Percentiles rank a stretch among this genome's conserved stretches.
Conservation (phyloP, 30 jellyfish, hydroid and myxozoan species). For the Mastigias papua region DNA sequence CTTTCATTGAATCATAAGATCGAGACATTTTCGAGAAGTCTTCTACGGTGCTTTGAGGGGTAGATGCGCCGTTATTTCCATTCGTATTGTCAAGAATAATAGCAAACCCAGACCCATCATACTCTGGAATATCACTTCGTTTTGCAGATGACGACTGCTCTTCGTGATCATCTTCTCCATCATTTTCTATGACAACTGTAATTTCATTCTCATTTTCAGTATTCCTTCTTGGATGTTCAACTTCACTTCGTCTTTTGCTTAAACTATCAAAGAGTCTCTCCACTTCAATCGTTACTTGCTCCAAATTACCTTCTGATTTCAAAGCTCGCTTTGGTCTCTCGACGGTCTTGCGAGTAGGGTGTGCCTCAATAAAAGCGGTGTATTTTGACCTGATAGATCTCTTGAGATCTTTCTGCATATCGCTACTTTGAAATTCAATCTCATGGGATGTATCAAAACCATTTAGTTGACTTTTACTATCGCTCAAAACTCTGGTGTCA, state of each 20-base stretch:
- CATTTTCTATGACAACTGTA: constrained; percentile 72
- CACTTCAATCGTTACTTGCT: constrained; percentile 57
- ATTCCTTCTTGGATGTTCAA: constrained; percentile 22
- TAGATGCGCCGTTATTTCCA: not conserved
- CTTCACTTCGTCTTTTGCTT: constrained; percentile 40
- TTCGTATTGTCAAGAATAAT: constrained; percentile 67
- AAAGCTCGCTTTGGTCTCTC: constrained; percentile 10
- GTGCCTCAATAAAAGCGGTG: not conserved
- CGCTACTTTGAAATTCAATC: not conserved
- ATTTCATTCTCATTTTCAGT: constrained; percentile 52
- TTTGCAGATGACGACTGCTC: not conserved
- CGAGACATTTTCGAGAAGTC: constrained; percentile 44
- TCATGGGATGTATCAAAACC: not conserved
- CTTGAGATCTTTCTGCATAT: not conserved
- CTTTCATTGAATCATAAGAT: constrained; percentile 36
- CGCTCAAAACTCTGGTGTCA: not conserved
- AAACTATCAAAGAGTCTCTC: constrained; percentile 60
- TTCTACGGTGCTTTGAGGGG: constrained; percentile 19
- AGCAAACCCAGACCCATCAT: constrained; percentile 48
- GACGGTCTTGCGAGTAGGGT: not conserved
- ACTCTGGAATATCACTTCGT: constrained; percentile 8
- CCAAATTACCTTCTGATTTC: not conserved
- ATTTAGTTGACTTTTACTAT: not conserved
- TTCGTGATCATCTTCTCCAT: constrained; percentile 53
- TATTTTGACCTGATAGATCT: not conserved